Conservation (phyloP, 2,888 invertebrate species). For the Gonocerus acuteangulatus region DNA sequence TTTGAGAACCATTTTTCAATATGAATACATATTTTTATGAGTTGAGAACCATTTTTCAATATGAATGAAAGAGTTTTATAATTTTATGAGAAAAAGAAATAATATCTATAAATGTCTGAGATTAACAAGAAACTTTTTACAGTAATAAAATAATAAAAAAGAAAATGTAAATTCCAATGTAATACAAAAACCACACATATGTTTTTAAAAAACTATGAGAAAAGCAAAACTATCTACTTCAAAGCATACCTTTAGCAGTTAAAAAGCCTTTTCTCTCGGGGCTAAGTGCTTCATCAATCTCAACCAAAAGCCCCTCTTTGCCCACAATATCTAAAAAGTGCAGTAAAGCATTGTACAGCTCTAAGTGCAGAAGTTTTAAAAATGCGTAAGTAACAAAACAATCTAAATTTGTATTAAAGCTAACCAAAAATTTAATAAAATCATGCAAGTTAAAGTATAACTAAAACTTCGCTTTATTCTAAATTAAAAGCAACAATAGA, state of each 20-base stretch:
- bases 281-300: slow-evolving; percentile 33
- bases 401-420: neutral
- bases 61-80: too few relatives aligned
- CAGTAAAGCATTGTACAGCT: slow-evolving; percentile 25
- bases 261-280: slow-evolving; percentile 34
- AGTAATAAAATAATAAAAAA: too few relatives aligned
- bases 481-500: too few relatives aligned
- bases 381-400: neutral
- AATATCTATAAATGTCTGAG: too few relatives aligned
- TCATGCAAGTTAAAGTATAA: neutral
- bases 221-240: neutral
- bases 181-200: too few relatives aligned
- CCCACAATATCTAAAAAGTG: slow-evolving; percentile 35
- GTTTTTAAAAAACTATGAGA: too few relatives aligned
- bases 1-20: slow-evolving; percentile 25
- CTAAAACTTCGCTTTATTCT: slow-evolving; percentile 1
- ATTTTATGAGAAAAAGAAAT: too few relatives aligned
- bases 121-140: too few relatives aligned
- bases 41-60: slow-evolving; percentile 19
- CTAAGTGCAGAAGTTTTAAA: neutral
- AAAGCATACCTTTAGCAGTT: slow-evolving; percentile 31
- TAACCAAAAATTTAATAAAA: neutral
- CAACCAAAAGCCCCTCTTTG: slow-evolving; percentile 32
- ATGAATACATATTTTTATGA: neutral
- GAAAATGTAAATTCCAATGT: too few relatives aligned